phyloP scores from a whole-genome alignment of 2,888 invertebrate genomes.

The Euphydryas editha region DNA sequence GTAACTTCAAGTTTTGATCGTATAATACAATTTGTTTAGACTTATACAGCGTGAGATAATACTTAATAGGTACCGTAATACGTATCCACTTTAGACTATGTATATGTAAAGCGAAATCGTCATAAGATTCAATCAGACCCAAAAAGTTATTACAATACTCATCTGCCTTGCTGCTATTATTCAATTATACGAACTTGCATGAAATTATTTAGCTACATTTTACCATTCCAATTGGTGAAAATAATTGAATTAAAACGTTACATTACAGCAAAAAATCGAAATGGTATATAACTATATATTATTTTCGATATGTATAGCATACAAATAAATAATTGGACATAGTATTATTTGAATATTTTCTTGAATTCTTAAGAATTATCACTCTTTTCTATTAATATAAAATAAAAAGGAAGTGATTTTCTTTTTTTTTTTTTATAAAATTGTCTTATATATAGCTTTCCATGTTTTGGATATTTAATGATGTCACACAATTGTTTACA shows the following conservation, averaged over 20 bases:
- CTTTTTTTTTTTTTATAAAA: neutral
- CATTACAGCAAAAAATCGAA: neutral
- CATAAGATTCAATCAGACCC: neutral
- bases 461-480: neutral
- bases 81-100: no score
- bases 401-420: no score
- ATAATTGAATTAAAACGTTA: neutral
- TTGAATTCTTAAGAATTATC: no score
- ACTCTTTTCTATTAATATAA: no score
- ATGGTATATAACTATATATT: no score
- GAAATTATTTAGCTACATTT: neutral
- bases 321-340: no score
- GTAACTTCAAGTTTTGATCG: neutral
- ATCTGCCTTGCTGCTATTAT: constrained; percentile 4
- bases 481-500: constrained; percentile 4
- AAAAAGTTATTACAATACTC: constrained; percentile 9
- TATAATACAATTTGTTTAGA: neutral
- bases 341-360: no score
- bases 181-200: neutral
- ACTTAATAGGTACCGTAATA: no score
- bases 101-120: neutral
- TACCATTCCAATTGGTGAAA: neutral
- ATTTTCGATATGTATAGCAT: no score
- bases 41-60: neutral
- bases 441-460: neutral